A percentile compares a stretch with the other conserved stretches of the same genome.
Evolutionary conservation across 2,113 vertebrate species (phyloP).

Genomic region (Xenopus borealis): DNA sequence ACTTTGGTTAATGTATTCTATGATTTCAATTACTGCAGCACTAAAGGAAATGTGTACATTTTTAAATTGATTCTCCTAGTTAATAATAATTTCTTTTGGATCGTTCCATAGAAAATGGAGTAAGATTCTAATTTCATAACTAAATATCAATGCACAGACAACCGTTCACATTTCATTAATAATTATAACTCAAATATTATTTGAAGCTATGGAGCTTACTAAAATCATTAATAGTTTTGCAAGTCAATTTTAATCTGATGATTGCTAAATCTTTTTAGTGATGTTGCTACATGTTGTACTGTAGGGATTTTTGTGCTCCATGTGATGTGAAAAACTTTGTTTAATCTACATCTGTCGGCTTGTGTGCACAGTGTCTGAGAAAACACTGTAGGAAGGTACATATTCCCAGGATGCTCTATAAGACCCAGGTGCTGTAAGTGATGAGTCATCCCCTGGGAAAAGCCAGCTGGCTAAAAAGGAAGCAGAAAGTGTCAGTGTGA

Average conservation of each 20-base stretch:
- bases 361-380: too few species aligned
- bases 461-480: too few species aligned
- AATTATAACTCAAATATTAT: conserved; percentile 37
- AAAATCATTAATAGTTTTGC: conserved; percentile 38
- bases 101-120: conserved; percentile 37
- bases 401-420: too few species aligned
- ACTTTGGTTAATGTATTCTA: conserved; percentile 43
- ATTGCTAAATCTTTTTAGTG: too few species aligned
- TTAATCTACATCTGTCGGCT: too few species aligned
- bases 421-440: too few species aligned
- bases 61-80: conserved; percentile 38
- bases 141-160: conserved; percentile 39
- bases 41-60: conserved; percentile 42
- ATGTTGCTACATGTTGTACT: too few species aligned
- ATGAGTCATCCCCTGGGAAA: too few species aligned
- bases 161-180: conserved; percentile 43
- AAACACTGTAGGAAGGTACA: too few species aligned
- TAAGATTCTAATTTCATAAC: conserved; percentile 25
- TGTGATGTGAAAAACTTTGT: too few species aligned
- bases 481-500: too few species aligned
- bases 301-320: too few species aligned
- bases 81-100: conserved; percentile 45
- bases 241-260: background rate
- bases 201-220: conserved; percentile 25
- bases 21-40: conserved; percentile 44